Evolutionary conservation across 2,113 vertebrate genomes (phyloP).

Genomic region (Pan troglodytes): NHGRI_mPanTro3-v2.1_pri NC_072401.2:45544001-45544500

Average conservation of each 20-base stretch:
- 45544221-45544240: background rate
- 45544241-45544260: background rate
- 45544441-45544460: background rate
- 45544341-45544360: background rate
- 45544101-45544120: background rate
- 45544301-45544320: background rate
- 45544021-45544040: background rate
- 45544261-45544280: background rate
- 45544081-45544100: accelerated
- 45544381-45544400: background rate
- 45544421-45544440: slow-evolving; percentile 3
- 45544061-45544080: background rate
- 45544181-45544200: slow-evolving; percentile 37
- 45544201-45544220: background rate
- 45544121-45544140: background rate
- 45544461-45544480: slow-evolving; percentile 28
- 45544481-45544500: slow-evolving; percentile 46
- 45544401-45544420: background rate
- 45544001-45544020: background rate
- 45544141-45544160: background rate
- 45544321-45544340: background rate
- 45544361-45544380: background rate
- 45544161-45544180: slow-evolving; percentile 62
- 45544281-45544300: background rate
- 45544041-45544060: background rate